Evolutionary conservation across 2,113 vertebrate species (phyloP), one percentile per base, ranked within the genome.

Genomic region (Syngnathus typhle): DNA sequence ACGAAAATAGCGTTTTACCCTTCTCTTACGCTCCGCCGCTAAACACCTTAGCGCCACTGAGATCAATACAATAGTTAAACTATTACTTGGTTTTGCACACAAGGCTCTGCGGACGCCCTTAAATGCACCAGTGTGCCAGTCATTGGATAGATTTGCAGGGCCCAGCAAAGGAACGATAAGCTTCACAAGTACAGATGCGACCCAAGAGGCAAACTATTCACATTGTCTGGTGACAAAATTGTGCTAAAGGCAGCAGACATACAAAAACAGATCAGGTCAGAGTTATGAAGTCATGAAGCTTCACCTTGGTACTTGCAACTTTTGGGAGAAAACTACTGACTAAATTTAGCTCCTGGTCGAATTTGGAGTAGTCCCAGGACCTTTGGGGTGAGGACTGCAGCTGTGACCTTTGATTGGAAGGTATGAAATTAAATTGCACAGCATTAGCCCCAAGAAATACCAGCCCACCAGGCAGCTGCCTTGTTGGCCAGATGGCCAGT

Each of bases 31-130:
- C 79, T 72, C 78, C 43, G 81, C 81, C 23, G n/a, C 76, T 76
- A 85, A 87, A 84, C 80, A 80, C 82, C 81, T 83, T 74, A 89
- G 85, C 86, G 76, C 82, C 83, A 60, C 27, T 72, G 75, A 82
- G 86, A 89, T 91, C 89, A 81, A 91, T 91, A 91, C 62, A 61
- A 75, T 76, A 85, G 89, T 90, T 90, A 88, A 89, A 89, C 84
- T 85, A 83, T 78, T 88, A 88, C 81, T 85, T 85, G 76, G 80
- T 74, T 75, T 81, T 32, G 27, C 76, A 81, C 72, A 75, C 76
- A 71, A 82, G 80, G 72, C 81, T 80, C 76, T 46, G 66, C 56
- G 79, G 87, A 84, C 67, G 58, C 41, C 64, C 52, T 64, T 83
- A 81, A 89, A 79, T 79, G 79, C 68, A 79, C 79, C 82, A 32